Evolutionary conservation across 2,113 vertebrate genomes (phyloP).

Genomic region (Circaetus cinerascens): DNA sequence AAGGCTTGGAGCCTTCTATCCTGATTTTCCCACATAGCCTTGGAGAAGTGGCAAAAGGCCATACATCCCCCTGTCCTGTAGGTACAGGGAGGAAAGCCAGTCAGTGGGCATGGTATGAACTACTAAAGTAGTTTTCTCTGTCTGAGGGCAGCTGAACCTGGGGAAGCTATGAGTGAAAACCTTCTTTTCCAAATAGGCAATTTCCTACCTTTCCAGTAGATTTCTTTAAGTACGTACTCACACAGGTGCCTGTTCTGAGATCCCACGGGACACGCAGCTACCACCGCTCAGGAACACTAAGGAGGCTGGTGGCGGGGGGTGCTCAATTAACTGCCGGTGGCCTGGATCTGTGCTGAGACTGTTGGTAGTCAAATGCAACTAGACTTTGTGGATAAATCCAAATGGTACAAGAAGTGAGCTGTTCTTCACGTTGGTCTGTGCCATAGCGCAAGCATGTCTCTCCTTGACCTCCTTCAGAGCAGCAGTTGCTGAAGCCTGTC

Average conservation of each 20-base stretch:
- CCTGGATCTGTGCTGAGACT: not conserved
- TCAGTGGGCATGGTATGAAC: not conserved
- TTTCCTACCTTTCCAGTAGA: not conserved
- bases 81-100: not conserved
- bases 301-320: not conserved
- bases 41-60: not conserved
- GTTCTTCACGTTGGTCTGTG: not conserved
- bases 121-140: not conserved
- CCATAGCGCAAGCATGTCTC: rapidly evolving
- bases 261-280: not conserved
- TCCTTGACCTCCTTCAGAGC: not conserved
- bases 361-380: not conserved
- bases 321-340: rapidly evolving
- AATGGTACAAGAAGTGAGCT: not conserved
- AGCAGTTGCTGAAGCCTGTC: not conserved
- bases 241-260: not conserved
- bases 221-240: not conserved
- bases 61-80: not conserved
- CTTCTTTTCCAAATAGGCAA: not conserved
- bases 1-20: not conserved
- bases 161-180: not conserved
- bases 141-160: not conserved
- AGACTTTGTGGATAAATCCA: not conserved
- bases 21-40: not conserved
- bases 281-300: rapidly evolving